Evolutionary conservation across 2,888 invertebrate species (phyloP), one percentile per base, ranked within the genome.

Genomic region (Spialia ferax): DNA sequence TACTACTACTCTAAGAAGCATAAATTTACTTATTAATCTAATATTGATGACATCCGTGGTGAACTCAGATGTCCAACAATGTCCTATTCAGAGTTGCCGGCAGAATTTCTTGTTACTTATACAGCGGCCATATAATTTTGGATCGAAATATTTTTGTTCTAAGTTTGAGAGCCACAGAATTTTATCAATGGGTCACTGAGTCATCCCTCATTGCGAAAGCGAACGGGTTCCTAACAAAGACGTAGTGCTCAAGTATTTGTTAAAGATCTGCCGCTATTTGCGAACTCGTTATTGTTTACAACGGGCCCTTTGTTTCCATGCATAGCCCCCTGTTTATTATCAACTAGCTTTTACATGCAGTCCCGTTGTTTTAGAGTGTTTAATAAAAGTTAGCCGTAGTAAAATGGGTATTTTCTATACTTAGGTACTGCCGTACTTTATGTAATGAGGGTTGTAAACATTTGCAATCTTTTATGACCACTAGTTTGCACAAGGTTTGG

Each of bases 141-240:
- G n/a, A n/a, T n/a, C n/a, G n/a, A 26, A 32, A 7, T 0, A 32
- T 32, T 32, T 32, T 32, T 32, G 32, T 32, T n/a, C n/a, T 23
- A 8, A 23, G 23, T 52, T 59, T 65, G 59, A 65, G 65, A 65
- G 8, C 26, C 52, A 5, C 26, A 26, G 50, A n/a, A 0, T 59
- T 65, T 35, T 52, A 48, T 56, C 65, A 72, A 70, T 69, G 69
- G 73, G 74, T 79, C 77, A 80, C 77, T 86, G 85, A 86, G 84
- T 88, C 87, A 87, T 84, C 81, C 74, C 78, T 78, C 75, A 78
- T 84, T 82, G 84, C 83, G 75, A 86, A 84, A 85, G 71, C 77
- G 76, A 81, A 80, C 81, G 82, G 82, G 79, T 79, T 70, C 65
- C 70, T 70, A 77, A 83, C 84, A 83, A 82, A 83, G 81, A 75